Base-by-base conservation (phyloP, 1,140 invertebrate species). In the Scylla paramamosain region DNA sequence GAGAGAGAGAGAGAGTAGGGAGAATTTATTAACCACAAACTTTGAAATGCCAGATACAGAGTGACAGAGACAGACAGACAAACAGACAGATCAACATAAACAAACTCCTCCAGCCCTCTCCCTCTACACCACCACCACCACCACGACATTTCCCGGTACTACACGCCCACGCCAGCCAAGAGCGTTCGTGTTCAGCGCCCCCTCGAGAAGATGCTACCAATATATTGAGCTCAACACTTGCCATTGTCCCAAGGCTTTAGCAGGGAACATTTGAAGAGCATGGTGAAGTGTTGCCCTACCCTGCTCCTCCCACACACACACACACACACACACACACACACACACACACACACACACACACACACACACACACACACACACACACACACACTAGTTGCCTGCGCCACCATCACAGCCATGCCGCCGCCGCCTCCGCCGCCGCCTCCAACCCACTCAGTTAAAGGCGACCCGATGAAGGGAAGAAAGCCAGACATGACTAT, bases 401-500 rank as follows among this genome's bases (percentile, higher is more conserved):
- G 39, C 39, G 6, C 39, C 39, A 39, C 39, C 39, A 39, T 39
- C 39, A 39, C 39, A 39, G 39, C 6, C 16, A 20, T 14, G 10
- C 52, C 52, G 52, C 52, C 52, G 16, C 52, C 52, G 14, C 46
- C 46, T 4, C 46, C 46, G 52, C 52, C 52, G 52, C 52, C 52
- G 67, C 67, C 67, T 77, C 67, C 67, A n/a, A 77, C 67, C 67
- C 67, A 77, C 67, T 77, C 67, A 77, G 67, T 77, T 77, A 77
- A 77, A 77, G 67, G 67, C 67, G 67, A 77, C 67, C 67, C 20
- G 67, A 77, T 77, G 67, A n/a, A n/a, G 25, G 67, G 67, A 77
- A 77, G 67, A n/a, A 77, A 77, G 67, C 67, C 20, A 20, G 25
- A 8, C 67, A n/a, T 20, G 20, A 77, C 25, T 20, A 59, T 12